Conservation (phyloP, 2,888 invertebrate genomes). For the Zygogramma bicolorata region DNA sequence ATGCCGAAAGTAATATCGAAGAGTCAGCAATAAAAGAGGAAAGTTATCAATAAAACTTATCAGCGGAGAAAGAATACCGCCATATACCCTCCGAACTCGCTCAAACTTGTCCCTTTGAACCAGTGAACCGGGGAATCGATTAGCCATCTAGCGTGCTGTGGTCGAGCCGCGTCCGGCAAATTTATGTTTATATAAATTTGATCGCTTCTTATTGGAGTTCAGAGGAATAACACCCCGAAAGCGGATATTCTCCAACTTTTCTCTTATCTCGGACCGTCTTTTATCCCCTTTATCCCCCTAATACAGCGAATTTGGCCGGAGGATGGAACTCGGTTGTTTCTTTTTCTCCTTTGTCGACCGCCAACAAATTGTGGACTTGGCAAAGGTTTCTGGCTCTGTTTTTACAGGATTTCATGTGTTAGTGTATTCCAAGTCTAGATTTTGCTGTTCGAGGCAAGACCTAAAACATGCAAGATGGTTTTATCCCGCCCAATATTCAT, state of each 20-base stretch:
- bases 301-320: not conserved
- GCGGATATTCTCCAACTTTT: conserved; percentile 4
- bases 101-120: not conserved
- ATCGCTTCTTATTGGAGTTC: conserved; percentile 12
- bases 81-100: not conserved
- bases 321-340: not conserved
- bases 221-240: conserved; percentile 3
- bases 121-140: conserved; percentile 15
- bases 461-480: too few relatives aligned
- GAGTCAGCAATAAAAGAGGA: conserved; percentile 4
- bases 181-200: conserved; percentile 20
- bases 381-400: too few relatives aligned
- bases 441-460: too few relatives aligned
- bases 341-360: too few relatives aligned
- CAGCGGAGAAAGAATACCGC: not conserved
- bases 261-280: not conserved
- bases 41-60: not conserved
- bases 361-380: too few relatives aligned
- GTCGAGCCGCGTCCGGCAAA: not conserved
- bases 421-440: too few relatives aligned
- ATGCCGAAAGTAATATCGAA: not conserved
- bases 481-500: too few relatives aligned
- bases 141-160: conserved; percentile 1
- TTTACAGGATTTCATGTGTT: too few relatives aligned
- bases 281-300: not conserved